A percentile compares a stretch with the other conserved stretches of the same genome.
These are phyloP conservation scores for Hipparchia sbordonii DNA, from an alignment of 2,888 invertebrate species.

Conservation along the genomic window DNA sequence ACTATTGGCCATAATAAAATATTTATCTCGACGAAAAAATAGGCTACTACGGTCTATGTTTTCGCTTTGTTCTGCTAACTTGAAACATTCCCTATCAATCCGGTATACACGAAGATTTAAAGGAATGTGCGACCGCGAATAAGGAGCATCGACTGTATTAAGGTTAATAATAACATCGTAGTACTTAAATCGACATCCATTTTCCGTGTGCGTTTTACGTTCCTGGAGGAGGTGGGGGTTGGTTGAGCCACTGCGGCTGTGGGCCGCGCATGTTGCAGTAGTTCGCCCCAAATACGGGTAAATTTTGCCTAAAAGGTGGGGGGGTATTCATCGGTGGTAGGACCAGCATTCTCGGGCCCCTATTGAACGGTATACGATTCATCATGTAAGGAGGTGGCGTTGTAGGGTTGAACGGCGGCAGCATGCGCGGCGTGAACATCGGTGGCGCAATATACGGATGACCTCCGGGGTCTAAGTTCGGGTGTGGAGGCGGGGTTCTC, in stretches of 20 bases:
- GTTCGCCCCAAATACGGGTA: slow-evolving; percentile 58
- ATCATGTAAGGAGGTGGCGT: slow-evolving; percentile 47
- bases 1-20: too few relatives aligned
- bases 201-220: slow-evolving; percentile 52
- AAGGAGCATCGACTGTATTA: slow-evolving; percentile 4
- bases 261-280: slow-evolving; percentile 54
- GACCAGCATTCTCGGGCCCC: slow-evolving; percentile 53
- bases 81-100: too few relatives aligned
- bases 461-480: slow-evolving; percentile 40
- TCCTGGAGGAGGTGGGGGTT: slow-evolving; percentile 71
- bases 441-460: slow-evolving; percentile 47
- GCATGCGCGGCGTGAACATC: slow-evolving; percentile 45
- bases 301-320: slow-evolving; percentile 52
- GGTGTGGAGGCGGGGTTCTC: slow-evolving; percentile 58
- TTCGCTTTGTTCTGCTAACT: too few relatives aligned
- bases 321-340: slow-evolving; percentile 46
- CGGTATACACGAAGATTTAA: neutral
- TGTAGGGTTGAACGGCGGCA: slow-evolving; percentile 53
- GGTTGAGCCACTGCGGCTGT: slow-evolving; percentile 63
- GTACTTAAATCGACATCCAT: slow-evolving; percentile 7
- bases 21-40: too few relatives aligned
- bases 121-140: neutral
- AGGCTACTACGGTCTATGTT: too few relatives aligned
- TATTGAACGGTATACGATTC: slow-evolving; percentile 56
- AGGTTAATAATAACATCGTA: slow-evolving; percentile 9